Percentiles rank a stretch among this genome's conserved stretches.
phyloP scores from a whole-genome alignment of 2,888 invertebrate genomes.

The Morpho helenor region DNA sequence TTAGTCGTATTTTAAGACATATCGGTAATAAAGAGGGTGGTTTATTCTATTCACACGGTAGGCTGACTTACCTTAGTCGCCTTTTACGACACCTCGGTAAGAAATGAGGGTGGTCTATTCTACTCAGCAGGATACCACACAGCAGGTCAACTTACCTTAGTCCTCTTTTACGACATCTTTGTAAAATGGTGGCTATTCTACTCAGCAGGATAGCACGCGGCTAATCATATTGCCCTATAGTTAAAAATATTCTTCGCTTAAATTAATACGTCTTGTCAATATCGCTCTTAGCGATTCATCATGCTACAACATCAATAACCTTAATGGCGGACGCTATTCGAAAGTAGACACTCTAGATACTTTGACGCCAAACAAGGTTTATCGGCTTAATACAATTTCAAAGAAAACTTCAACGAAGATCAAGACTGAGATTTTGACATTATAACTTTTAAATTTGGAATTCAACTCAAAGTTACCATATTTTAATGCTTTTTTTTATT shows the following conservation, averaged over 20 bases:
- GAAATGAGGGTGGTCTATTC: too few relatives aligned
- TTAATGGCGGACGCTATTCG: slow-evolving; percentile 9
- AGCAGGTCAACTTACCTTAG: too few relatives aligned
- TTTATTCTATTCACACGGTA: too few relatives aligned
- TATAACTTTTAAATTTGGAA: slow-evolving; percentile 3
- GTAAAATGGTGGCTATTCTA: too few relatives aligned
- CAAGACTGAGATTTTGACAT: slow-evolving; percentile 1
- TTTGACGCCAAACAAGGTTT: slow-evolving; percentile 11
- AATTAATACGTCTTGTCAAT: slow-evolving; percentile 12
- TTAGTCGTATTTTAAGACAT: too few relatives aligned
- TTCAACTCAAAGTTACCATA: background rate
- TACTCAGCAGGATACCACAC: too few relatives aligned
- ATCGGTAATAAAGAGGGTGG: too few relatives aligned
- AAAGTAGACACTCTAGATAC: slow-evolving; percentile 18
- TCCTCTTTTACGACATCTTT: too few relatives aligned
- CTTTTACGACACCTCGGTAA: too few relatives aligned
- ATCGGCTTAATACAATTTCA: slow-evolving; percentile 9
- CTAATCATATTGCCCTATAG: background rate
- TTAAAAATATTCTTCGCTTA: background rate
- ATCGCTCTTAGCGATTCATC: slow-evolving; percentile 16
- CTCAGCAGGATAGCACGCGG: too few relatives aligned
- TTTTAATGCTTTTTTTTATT: too few relatives aligned
- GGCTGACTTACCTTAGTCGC: too few relatives aligned
- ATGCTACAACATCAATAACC: slow-evolving; percentile 21
- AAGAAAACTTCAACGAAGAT: background rate